Evolutionary conservation across 2,797 vertebrate species (phyloP).

Genomic region (Halcyon smyrnensis): DNA sequence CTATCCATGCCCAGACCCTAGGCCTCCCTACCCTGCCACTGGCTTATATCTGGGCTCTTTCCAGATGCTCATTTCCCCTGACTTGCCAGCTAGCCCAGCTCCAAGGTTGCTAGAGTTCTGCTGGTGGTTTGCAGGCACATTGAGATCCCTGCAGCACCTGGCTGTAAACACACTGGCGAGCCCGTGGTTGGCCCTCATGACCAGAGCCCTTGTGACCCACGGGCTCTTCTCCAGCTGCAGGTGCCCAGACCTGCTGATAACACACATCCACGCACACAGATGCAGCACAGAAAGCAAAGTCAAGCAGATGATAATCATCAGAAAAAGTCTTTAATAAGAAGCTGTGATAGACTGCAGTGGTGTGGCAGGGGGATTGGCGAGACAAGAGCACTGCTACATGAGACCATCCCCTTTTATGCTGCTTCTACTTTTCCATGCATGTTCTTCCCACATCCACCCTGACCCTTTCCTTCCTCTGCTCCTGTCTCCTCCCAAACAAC

Average conservation of each 20-base stretch:
- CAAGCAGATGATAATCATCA: not conserved
- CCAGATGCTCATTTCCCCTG: not conserved
- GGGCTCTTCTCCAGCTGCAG: not conserved
- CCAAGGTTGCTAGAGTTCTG: not conserved
- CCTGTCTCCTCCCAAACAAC: not conserved
- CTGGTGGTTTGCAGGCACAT: rapidly evolving
- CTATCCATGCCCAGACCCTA: rapidly evolving
- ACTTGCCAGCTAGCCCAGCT: not conserved
- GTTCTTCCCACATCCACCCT: not conserved
- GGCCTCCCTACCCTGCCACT: not conserved
- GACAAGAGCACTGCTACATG: not conserved
- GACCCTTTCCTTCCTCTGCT: not conserved
- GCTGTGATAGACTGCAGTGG: not conserved
- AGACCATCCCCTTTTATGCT: not conserved
- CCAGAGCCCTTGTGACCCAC: rapidly evolving
- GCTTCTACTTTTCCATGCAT: not conserved
- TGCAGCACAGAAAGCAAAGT: not conserved
- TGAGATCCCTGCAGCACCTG: rapidly evolving
- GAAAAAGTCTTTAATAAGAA: constrained; percentile 10
- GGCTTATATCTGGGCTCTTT: not conserved
- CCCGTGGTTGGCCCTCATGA: not conserved
- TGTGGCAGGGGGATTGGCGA: not conserved
- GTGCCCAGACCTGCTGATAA: not conserved
- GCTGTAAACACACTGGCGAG: rapidly evolving
- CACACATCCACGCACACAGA: not conserved